A percentile compares a stretch with the other conserved stretches of the same genome.
Conservation (phyloP, 1,140 invertebrate genomes). For the Micrasema longulum region DNA sequence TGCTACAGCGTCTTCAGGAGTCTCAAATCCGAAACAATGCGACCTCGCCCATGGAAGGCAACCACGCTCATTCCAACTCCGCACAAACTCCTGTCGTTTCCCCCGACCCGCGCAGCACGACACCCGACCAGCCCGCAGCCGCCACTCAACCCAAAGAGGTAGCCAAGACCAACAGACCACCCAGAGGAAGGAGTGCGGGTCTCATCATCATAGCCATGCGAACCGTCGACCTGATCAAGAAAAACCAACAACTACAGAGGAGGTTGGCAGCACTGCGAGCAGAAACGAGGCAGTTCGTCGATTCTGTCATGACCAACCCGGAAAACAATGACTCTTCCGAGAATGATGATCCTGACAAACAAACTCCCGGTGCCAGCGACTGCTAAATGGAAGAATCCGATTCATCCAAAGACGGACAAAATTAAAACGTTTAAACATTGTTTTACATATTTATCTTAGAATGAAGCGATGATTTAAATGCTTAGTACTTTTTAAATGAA, state of each 20-base stretch:
- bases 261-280: conserved; percentile 61
- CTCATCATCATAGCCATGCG: conserved; percentile 65
- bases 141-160: neutral
- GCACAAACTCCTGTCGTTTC: neutral
- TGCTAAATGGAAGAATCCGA: neutral
- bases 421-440: neutral
- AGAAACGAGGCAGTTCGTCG: conserved; percentile 65
- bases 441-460: no score
- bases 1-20: conserved; percentile 18
- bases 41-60: neutral
- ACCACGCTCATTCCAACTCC: neutral
- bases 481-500: no score
- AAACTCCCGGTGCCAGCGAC: neutral
- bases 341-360: neutral
- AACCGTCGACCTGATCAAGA: conserved; percentile 64
- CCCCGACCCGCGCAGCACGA: neutral
- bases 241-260: conserved; percentile 65
- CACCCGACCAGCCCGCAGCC: neutral
- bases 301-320: conserved; percentile 62
- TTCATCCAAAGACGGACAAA: neutral
- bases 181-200: conserved; percentile 49
- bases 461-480: no score
- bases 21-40: neutral
- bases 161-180: neutral
- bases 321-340: conserved; percentile 47